Conservation (phyloP, 1,140 invertebrate species). For the Arctopsyche grandis region DNA sequence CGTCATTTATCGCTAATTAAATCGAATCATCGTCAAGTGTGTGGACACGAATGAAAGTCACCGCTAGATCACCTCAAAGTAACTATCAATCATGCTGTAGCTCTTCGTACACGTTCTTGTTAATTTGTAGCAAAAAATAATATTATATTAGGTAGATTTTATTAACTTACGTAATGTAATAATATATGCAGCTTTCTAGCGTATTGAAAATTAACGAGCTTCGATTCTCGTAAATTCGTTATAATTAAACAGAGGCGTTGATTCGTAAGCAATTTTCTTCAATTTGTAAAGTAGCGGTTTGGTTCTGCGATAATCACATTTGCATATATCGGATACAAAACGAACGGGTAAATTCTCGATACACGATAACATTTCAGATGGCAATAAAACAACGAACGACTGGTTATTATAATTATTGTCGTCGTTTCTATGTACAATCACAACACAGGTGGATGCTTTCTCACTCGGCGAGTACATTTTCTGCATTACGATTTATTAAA, state of each 20-base stretch:
- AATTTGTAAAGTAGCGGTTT: constrained; percentile 10
- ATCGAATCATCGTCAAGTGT: constrained; percentile 26
- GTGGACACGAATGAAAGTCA: constrained; percentile 15
- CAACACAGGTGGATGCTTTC: constrained; percentile 3
- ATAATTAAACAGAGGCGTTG: too few relatives aligned
- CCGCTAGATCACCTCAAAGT: not conserved
- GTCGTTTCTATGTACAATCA: not conserved
- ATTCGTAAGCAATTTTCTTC: not conserved
- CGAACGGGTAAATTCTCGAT: constrained; percentile 5
- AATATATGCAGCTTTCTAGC: too few relatives aligned
- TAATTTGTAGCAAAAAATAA: too few relatives aligned
- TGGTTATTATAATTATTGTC: constrained; percentile 26
- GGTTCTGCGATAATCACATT: not conserved
- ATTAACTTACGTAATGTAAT: too few relatives aligned
- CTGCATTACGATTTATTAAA: not conserved
- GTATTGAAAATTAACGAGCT: too few relatives aligned
- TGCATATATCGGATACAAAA: constrained; percentile 9
- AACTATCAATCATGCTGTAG: not conserved
- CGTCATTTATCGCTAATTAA: constrained; percentile 36
- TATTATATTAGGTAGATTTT: too few relatives aligned
- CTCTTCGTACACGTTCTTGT: too few relatives aligned
- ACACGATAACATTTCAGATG: not conserved
- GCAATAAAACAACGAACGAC: not conserved
- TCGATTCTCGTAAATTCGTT: too few relatives aligned
- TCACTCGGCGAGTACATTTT: not conserved